Base-by-base conservation (phyloP, 1,140 invertebrate genomes). In the Eriosoma lanigerum region DNA sequence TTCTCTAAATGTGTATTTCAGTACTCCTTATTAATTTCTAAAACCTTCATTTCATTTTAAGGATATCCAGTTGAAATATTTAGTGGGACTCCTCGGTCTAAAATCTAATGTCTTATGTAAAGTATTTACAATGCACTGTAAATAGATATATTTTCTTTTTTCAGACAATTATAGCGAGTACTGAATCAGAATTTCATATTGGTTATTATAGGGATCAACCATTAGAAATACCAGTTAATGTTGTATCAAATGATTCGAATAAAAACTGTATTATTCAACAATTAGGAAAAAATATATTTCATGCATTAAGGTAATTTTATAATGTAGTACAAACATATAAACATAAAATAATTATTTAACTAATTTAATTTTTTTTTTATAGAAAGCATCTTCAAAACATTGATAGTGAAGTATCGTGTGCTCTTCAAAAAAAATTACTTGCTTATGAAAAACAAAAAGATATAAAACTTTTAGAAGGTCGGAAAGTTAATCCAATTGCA, bases 131-230 rank as follows among this genome's bases (percentile, higher is more conserved):
- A n/a, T n/a, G n/a, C n/a, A n/a, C n/a, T n/a, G n/a, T n/a, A n/a
- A n/a, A n/a, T n/a, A 66, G n/a, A 26, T 56, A 10, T 82, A 46
- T 48, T 17, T 48, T 80, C 3, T 81, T 82, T 83, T 84, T 87
- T 80, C 83, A 91, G 90, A 93, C 93, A 15, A 86, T 94, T 60
- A 85, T 94, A 44, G 90, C 89, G 84, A 90, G 90, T 66, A 89
- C 91, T 84, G 87, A 89, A 58, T 89, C 89, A 82, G 90, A 91
- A 81, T 91, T 91, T 83, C 95, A 97, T 86, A 90, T 95, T 83
- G 95, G 95, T 24, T 98, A 97, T 86, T 97, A 91, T 87, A 89
- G 95, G 85, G 96, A 98, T 87, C 89, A 90, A 82, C 93, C 93
- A 4, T 87, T 89, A 58, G 90, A 93, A 81, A 84, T 89, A 24